These are phyloP conservation scores for Pyralis farinalis DNA, from an alignment of 2,888 invertebrate genomes.

Conservation along the genomic window DNA sequence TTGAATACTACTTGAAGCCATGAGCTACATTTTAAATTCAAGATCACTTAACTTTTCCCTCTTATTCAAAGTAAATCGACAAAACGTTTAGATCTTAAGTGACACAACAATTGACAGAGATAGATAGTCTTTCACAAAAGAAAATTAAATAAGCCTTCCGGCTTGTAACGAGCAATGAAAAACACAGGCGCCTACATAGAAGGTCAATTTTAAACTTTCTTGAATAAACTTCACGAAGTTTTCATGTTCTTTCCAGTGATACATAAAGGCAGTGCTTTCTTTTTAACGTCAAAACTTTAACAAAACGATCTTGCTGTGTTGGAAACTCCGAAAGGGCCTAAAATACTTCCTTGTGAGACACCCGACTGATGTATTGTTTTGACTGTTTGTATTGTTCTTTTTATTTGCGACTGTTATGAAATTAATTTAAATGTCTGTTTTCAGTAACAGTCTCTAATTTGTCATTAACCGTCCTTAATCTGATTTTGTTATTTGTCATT, in stretches of 20 bases:
- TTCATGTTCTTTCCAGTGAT: slow-evolving; percentile 33
- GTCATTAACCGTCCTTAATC: too few species aligned
- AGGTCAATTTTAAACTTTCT: slow-evolving; percentile 48
- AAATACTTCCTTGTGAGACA: slow-evolving; percentile 18
- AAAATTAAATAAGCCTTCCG: background rate
- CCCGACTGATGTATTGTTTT: slow-evolving; percentile 9
- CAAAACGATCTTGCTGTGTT: slow-evolving; percentile 23
- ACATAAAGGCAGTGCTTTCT: slow-evolving; percentile 44
- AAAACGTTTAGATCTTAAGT: background rate
- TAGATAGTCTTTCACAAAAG: background rate
- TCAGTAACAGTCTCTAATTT: too few species aligned
- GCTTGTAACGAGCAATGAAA: slow-evolving; percentile 11
- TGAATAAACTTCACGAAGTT: slow-evolving; percentile 20
- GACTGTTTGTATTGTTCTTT: background rate
- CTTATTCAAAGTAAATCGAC: background rate
- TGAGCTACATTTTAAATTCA: background rate
- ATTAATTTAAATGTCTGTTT: too few species aligned
- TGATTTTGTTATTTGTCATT: too few species aligned
- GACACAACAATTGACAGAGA: background rate
- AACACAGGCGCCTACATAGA: slow-evolving; percentile 22
- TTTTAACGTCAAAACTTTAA: slow-evolving; percentile 38
- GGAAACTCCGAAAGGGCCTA: slow-evolving; percentile 25
- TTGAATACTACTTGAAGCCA: background rate
- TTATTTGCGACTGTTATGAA: background rate
- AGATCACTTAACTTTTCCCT: background rate